A percentile compares a stretch with the other conserved stretches of the same genome.
These are phyloP conservation scores for Harmothoe impar DNA, from an alignment of 2,888 invertebrate genomes.

Conservation along the genomic window DNA sequence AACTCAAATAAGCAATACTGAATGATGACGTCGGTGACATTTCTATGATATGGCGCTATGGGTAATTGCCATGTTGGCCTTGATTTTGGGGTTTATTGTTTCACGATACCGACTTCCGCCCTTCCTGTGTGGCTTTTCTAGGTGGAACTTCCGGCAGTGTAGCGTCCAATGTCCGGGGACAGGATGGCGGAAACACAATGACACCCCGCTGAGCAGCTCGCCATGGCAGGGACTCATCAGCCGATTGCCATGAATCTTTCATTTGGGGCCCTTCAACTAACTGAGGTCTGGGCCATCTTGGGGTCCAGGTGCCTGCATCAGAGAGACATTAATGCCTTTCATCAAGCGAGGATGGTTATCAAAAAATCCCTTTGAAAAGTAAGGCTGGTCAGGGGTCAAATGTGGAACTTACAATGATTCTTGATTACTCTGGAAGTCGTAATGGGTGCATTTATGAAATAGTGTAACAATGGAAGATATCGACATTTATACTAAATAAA, in stretches of 20 bases:
- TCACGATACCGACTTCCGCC: neutral
- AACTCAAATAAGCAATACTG: neutral
- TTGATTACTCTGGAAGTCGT: too few relatives aligned
- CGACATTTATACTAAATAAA: too few relatives aligned
- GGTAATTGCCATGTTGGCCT: neutral
- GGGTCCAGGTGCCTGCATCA: neutral
- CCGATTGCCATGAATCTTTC: conserved; percentile 9
- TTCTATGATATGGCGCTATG: neutral
- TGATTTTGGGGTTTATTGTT: neutral
- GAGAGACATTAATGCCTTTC: neutral
- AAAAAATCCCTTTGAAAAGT: neutral
- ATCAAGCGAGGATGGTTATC: neutral
- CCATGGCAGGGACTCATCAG: conserved; percentile 33
- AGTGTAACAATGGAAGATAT: too few relatives aligned
- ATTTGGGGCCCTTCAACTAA: neutral
- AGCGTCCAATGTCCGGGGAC: conserved; percentile 41
- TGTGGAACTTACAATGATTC: too few relatives aligned
- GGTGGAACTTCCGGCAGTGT: conserved; percentile 18
- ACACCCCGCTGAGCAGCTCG: neutral
- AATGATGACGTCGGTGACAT: neutral
- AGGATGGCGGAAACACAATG: conserved; percentile 32
- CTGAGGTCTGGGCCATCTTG: neutral
- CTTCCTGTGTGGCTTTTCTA: neutral
- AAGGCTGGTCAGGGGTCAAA: neutral
- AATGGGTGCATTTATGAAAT: too few relatives aligned